A percentile compares a stretch with the other conserved stretches of the same genome.
phyloP scores from a whole-genome alignment of 2,797 vertebrate genomes.

The Cossypha polioptera region DNA sequence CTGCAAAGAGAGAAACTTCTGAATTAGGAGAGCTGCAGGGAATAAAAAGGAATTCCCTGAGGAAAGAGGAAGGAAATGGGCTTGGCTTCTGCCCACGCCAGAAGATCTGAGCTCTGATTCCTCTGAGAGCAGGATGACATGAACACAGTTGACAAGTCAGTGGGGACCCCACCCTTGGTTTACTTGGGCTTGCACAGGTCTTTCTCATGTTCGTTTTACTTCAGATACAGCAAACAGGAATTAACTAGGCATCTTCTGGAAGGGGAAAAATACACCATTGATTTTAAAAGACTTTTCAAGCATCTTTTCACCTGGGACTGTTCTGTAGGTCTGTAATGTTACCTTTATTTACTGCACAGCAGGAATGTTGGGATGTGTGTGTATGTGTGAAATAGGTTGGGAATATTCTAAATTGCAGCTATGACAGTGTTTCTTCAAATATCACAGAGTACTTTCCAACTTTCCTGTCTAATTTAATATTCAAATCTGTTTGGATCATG shows the following conservation, averaged over 20 bases:
- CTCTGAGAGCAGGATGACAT: background rate
- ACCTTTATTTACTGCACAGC: background rate
- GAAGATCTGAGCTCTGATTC: background rate
- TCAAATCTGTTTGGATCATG: background rate
- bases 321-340: background rate
- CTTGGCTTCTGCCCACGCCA: background rate
- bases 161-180: accelerated
- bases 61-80: background rate
- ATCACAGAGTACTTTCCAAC: background rate
- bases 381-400: background rate
- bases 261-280: background rate
- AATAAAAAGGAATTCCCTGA: background rate
- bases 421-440: background rate
- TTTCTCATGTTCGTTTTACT: background rate
- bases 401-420: background rate
- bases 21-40: background rate
- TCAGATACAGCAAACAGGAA: background rate
- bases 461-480: background rate
- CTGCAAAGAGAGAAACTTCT: background rate
- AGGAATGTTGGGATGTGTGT: background rate
- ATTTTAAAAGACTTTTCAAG: background rate
- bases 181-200: background rate
- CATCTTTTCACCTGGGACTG: background rate
- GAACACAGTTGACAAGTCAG: background rate
- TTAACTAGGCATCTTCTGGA: background rate